Percentiles rank a stretch among this genome's conserved stretches.
Evolutionary conservation across 2,113 vertebrate species (phyloP).

Genomic region (Smithornis capensis): DNA sequence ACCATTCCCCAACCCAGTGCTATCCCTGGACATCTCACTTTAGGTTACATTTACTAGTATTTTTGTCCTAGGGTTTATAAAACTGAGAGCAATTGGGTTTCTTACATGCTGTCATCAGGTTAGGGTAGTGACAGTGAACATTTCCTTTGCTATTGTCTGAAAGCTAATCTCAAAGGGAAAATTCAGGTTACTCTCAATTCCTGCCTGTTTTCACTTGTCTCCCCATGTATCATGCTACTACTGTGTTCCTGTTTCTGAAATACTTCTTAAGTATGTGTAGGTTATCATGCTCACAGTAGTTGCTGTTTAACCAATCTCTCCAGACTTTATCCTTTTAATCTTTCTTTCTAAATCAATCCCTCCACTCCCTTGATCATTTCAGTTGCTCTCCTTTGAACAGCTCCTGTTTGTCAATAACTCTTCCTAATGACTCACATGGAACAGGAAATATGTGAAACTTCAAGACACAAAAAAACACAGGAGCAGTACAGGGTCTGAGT

Average conservation of each 20-base stretch:
- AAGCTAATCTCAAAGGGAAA: constrained; percentile 45
- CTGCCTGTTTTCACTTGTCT: constrained; percentile 55
- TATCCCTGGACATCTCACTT: neutral
- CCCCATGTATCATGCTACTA: constrained; percentile 37
- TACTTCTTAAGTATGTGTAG: constrained; percentile 47
- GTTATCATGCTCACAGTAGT: constrained; percentile 46
- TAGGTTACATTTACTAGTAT: neutral
- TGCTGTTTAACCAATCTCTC: constrained; percentile 65
- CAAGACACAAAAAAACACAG: neutral
- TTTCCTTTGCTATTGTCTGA: constrained; percentile 36
- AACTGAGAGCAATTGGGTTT: neutral
- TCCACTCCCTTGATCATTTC: constrained; percentile 64
- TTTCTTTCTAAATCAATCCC: constrained; percentile 65
- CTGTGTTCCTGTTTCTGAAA: constrained; percentile 49
- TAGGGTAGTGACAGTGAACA: constrained; percentile 39
- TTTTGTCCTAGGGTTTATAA: neutral
- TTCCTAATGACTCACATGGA: constrained; percentile 49
- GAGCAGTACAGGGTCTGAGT: neutral
- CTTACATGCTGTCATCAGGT: neutral
- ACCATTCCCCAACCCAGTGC: neutral
- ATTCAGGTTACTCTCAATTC: constrained; percentile 49
- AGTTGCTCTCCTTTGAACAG: constrained; percentile 61
- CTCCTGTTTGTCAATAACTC: constrained; percentile 65
- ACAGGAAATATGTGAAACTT: constrained; percentile 20
- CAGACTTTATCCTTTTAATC: constrained; percentile 70